phyloP scores from a whole-genome alignment of 2,888 invertebrate genomes.

The Lithophane semibrunnea region DNA sequence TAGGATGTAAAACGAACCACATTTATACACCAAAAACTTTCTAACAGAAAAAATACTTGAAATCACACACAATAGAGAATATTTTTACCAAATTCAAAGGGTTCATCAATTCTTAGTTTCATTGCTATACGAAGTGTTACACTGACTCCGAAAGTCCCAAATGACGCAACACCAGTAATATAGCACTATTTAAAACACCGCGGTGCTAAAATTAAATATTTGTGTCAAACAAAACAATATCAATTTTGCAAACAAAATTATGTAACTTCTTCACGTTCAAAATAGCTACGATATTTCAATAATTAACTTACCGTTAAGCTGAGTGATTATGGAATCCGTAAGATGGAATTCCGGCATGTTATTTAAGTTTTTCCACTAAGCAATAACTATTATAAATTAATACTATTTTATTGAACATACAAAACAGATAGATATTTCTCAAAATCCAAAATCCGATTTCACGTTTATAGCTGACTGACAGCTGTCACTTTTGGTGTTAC shows the following conservation, averaged over 20 bases:
- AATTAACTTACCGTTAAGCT: constrained; percentile 80
- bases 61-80: constrained; percentile 53
- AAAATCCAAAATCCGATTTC: constrained; percentile 30
- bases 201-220: constrained; percentile 87
- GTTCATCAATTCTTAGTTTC: constrained; percentile 73
- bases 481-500: constrained; percentile 41
- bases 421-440: constrained; percentile 23
- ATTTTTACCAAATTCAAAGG: constrained; percentile 75
- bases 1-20: constrained; percentile 24
- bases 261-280: constrained; percentile 77
- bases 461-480: constrained; percentile 44
- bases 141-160: constrained; percentile 59
- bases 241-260: constrained; percentile 84
- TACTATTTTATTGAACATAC: constrained; percentile 40
- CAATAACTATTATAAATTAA: constrained; percentile 24
- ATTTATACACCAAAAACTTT: constrained; percentile 26
- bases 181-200: constrained; percentile 77
- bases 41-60: constrained; percentile 49
- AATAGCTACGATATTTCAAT: constrained; percentile 43
- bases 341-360: constrained; percentile 84
- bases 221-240: constrained; percentile 81
- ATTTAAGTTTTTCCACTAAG: constrained; percentile 34
- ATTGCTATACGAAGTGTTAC: constrained; percentile 44
- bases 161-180: constrained; percentile 73
- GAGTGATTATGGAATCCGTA: constrained; percentile 83